Evolutionary conservation across 2,888 invertebrate genomes (phyloP).

Genomic region (Orchesella flavescens): DNA sequence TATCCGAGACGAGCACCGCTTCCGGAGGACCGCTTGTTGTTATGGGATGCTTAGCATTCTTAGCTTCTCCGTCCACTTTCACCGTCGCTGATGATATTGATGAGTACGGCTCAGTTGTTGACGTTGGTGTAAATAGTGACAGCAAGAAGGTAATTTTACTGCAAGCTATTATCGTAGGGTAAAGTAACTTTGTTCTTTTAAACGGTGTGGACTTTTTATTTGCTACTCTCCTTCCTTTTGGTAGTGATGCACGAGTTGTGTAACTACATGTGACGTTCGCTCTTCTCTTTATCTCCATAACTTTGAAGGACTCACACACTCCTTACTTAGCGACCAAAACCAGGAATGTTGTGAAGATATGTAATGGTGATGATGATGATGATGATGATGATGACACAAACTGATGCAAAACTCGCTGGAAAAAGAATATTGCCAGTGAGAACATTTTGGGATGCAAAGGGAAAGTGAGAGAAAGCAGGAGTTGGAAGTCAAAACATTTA

Average conservation of each 20-base stretch:
- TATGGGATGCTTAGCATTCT: too few relatives aligned
- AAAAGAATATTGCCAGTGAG: too few relatives aligned
- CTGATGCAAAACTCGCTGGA: background rate
- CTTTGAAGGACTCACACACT: background rate
- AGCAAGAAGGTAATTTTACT: background rate
- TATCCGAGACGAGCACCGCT: conserved; percentile 18
- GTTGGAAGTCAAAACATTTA: too few relatives aligned
- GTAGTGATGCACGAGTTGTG: background rate
- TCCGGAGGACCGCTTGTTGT: background rate
- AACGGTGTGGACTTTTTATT: too few relatives aligned
- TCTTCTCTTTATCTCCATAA: background rate
- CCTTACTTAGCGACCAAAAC: background rate
- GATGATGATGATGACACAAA: background rate
- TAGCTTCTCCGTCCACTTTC: background rate
- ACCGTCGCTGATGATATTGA: background rate
- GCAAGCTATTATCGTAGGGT: background rate
- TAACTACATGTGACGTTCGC: background rate
- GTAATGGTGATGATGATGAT: too few relatives aligned
- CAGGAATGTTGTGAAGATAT: background rate
- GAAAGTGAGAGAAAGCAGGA: too few relatives aligned
- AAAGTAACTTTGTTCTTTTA: background rate
- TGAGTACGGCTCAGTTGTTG: background rate
- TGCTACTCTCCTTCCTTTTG: background rate
- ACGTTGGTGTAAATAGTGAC: background rate
- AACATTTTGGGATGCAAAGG: background rate